Evolutionary conservation across 2,797 vertebrate genomes (phyloP).

Genomic region (Muscicapa comitata): DNA sequence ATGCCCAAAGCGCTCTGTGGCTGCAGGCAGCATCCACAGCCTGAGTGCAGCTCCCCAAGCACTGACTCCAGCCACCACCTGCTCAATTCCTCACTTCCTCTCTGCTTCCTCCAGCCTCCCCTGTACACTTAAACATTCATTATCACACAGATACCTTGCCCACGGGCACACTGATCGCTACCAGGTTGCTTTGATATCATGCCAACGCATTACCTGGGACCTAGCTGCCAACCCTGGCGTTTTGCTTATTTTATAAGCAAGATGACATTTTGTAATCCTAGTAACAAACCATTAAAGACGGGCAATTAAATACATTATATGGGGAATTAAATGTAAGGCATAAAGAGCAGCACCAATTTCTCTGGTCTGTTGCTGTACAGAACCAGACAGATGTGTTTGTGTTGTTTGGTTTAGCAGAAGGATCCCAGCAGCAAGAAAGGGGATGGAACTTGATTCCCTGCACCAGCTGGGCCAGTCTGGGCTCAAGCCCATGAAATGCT

Average conservation of each 20-base stretch:
- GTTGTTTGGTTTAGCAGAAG: not conserved
- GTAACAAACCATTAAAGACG: not conserved
- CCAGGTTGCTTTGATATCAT: fast-evolving
- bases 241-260: not conserved
- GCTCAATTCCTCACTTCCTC: not conserved
- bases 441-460: not conserved
- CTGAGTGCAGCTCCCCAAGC: not conserved
- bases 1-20: not conserved
- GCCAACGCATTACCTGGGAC: not conserved
- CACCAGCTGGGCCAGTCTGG: not conserved
- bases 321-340: not conserved
- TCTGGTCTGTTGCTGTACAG: not conserved
- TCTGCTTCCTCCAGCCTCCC: not conserved
- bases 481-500: not conserved
- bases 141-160: not conserved
- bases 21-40: not conserved
- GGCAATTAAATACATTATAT: not conserved
- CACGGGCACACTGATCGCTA: fast-evolving
- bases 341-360: not conserved
- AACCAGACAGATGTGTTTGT: not conserved
- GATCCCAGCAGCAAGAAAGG: not conserved
- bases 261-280: not conserved
- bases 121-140: fast-evolving
- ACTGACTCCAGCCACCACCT: not conserved
- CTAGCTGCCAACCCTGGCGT: not conserved